A percentile compares a stretch with the other conserved stretches of the same genome.
Evolutionary conservation across 2,113 vertebrate species (phyloP).

Genomic region (Dicrurus megarhynchus): DNA sequence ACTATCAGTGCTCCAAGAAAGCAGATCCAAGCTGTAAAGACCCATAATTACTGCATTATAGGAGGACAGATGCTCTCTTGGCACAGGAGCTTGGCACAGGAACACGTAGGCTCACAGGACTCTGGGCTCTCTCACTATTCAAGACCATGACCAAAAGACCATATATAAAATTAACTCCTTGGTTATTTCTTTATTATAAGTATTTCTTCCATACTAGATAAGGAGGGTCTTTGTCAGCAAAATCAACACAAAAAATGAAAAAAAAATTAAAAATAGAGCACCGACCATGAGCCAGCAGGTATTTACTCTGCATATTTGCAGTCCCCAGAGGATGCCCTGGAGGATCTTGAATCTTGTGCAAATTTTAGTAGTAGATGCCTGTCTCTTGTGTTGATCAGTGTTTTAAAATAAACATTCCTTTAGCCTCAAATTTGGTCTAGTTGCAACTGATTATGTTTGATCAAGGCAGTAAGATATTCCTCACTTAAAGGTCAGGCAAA

Average conservation of each 20-base stretch:
- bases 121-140: neutral
- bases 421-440: neutral
- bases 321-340: neutral
- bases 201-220: neutral
- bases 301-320: neutral
- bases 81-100: neutral
- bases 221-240: neutral
- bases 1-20: neutral
- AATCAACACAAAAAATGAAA: neutral
- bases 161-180: neutral
- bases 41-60: neutral
- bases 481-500: neutral
- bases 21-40: constrained; percentile 4
- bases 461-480: neutral
- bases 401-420: neutral
- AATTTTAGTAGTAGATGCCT: neutral
- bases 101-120: fast-evolving
- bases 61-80: neutral
- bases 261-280: neutral
- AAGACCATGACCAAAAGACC: neutral
- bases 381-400: neutral
- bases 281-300: neutral
- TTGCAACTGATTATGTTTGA: neutral
- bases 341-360: neutral
- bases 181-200: neutral